phyloP scores from a whole-genome alignment of 2,113 vertebrate species.

The Fulica atra region DNA sequence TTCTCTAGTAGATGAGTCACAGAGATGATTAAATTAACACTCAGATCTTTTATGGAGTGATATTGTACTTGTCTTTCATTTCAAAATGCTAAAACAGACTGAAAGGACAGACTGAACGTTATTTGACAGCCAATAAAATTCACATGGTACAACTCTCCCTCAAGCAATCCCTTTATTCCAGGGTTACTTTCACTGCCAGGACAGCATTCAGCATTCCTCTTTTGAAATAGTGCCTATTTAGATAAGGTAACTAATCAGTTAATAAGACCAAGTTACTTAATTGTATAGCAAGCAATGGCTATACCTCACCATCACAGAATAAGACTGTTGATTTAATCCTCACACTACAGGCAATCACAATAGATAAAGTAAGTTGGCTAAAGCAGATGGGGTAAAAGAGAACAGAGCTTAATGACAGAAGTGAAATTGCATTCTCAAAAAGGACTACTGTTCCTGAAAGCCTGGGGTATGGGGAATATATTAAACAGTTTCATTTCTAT shows the following conservation, averaged over 20 bases:
- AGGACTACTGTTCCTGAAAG: background rate
- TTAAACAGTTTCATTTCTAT: background rate
- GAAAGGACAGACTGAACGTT: background rate
- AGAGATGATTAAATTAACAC: conserved; percentile 7
- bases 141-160: background rate
- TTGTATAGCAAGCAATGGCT: background rate
- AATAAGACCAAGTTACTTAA: background rate
- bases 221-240: background rate
- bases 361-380: background rate
- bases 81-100: background rate
- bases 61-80: background rate
- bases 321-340: background rate
- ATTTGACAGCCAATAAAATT: background rate
- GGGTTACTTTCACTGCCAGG: background rate
- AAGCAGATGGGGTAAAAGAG: background rate
- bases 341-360: background rate
- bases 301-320: background rate
- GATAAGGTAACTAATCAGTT: background rate
- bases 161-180: background rate
- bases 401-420: background rate
- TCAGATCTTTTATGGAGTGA: background rate
- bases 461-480: background rate
- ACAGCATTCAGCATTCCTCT: background rate
- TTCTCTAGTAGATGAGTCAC: background rate
- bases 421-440: background rate